Evolutionary conservation across 2,113 vertebrate species (phyloP), one percentile per base, ranked within the genome.

Genomic region (Callipepla californica): DNA sequence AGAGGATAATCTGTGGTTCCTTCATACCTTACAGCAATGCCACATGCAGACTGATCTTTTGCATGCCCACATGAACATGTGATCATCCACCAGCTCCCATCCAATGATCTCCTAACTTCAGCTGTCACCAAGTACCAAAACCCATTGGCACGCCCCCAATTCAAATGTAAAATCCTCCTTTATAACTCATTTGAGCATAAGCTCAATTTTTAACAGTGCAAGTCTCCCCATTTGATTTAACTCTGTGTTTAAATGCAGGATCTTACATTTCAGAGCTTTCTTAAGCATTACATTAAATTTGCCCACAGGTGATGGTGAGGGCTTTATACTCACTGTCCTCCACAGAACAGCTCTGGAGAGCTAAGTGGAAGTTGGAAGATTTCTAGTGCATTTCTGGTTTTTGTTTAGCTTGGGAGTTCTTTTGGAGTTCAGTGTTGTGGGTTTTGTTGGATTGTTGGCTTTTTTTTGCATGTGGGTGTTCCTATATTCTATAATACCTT

Each of bases 1-100:
- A 70, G n/a, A 90, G 36, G 8, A 59, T 40, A 70, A 74, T 23
- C 17, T 4, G 77, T 4, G 6, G 3, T 4, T 75, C n/a, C 62
- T 73, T 73, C 7, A 22, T 3, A 32, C 50, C 23, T 74, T 22
- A 55, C 6, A 85, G 66, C 73, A 72, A 55, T 8, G 4, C 9
- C 47, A 65, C 0, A 0, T 32, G 58, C 32, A 42, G 50, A 9
- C 19, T 28, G 28, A 38, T 13, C 36, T 23, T 25, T 38, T 25
- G 47, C 26, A 25, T 14, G 18, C 34, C 28, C 12, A 11, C 18
- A 12, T 2, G 17, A 20, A 20, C 7, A 23, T 6, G 6, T 2
- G 6, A n/a, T 15, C 22, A 59, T 16, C 15, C 19, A 30, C 17
- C 11, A 25, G 9, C 11, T 15, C 25, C 19, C 44, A 47, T 20